Evolutionary conservation across 2,888 invertebrate species (phyloP).

Genomic region (Zootermopsis nevadensis): DNA sequence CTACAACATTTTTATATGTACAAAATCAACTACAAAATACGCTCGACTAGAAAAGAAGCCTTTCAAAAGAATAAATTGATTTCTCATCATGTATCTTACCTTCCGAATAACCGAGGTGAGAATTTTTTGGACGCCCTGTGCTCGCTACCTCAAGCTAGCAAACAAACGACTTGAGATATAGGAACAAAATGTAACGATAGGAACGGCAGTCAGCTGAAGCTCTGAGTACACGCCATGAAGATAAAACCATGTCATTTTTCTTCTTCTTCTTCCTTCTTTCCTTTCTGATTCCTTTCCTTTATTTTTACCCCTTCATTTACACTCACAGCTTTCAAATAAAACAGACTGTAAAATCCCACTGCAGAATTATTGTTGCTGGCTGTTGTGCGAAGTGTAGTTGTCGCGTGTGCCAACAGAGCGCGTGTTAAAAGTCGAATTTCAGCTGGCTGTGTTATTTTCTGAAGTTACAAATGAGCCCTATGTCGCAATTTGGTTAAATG

Average conservation of each 20-base stretch:
- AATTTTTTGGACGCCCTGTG: conserved; percentile 16
- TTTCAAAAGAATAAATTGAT: conserved; percentile 12
- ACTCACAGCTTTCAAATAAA: not conserved
- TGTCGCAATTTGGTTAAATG: not conserved
- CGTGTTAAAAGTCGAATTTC: not conserved
- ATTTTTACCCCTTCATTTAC: not conserved
- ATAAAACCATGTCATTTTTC: conserved; percentile 7
- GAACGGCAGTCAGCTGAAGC: not conserved
- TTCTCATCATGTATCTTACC: conserved; percentile 8
- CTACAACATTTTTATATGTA: conserved; percentile 23
- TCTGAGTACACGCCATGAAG: not conserved
- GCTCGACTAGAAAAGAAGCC: conserved; percentile 21
- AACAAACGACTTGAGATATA: conserved; percentile 10
- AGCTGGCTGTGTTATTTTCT: not conserved
- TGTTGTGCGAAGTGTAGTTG: conserved; percentile 11
- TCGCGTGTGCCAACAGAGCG: not conserved
- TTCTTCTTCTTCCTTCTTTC: conserved; percentile 10
- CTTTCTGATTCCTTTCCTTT: not conserved
- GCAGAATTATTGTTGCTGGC: not conserved
- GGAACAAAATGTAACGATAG: not conserved
- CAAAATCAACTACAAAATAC: conserved; percentile 12
- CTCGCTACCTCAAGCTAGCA: conserved; percentile 10
- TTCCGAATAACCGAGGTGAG: conserved; percentile 19
- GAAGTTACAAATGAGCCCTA: not conserved
- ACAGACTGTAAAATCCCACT: not conserved